Percentiles rank a stretch among this genome's conserved stretches.
phyloP scores from a whole-genome alignment of 2,888 invertebrate genomes.

The Alsophila aescularia region DNA sequence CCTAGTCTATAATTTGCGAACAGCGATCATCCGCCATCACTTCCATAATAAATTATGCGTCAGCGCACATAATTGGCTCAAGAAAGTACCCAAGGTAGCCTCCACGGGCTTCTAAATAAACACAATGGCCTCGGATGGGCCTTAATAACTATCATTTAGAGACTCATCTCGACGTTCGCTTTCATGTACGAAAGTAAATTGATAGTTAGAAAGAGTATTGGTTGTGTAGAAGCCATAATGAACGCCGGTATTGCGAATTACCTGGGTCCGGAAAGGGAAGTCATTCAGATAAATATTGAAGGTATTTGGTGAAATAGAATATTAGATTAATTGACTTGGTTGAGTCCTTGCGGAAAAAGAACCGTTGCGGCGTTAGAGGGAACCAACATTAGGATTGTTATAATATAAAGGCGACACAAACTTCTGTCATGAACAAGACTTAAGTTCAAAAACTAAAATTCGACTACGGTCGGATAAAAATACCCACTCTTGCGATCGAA shows the following conservation, averaged over 20 bases:
- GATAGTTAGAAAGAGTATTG: constrained; percentile 23
- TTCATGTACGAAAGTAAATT: constrained; percentile 36
- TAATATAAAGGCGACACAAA: too few species aligned
- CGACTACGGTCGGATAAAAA: too few species aligned
- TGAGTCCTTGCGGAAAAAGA: too few species aligned
- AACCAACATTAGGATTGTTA: too few species aligned
- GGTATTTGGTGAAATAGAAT: background rate
- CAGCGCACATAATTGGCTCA: constrained; percentile 45
- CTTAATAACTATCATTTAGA: constrained; percentile 57
- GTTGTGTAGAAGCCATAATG: constrained; percentile 13
- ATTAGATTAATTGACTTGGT: too few species aligned
- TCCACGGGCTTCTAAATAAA: constrained; percentile 39
- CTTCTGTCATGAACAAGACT: too few species aligned
- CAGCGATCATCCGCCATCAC: constrained; percentile 41
- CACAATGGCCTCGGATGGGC: constrained; percentile 48
- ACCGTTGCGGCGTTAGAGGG: too few species aligned
- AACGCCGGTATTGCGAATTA: constrained; percentile 13
- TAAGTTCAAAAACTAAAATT: too few species aligned
- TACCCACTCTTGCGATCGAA: too few species aligned
- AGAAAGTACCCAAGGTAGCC: constrained; percentile 37
- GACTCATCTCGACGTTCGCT: constrained; percentile 37
- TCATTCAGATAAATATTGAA: constrained; percentile 4
- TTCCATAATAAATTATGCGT: constrained; percentile 27
- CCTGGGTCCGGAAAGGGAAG: constrained; percentile 9
- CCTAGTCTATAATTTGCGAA: constrained; percentile 39